Evolutionary conservation across 2,888 invertebrate genomes (phyloP).

Genomic region (Eristalis pertinax): DNA sequence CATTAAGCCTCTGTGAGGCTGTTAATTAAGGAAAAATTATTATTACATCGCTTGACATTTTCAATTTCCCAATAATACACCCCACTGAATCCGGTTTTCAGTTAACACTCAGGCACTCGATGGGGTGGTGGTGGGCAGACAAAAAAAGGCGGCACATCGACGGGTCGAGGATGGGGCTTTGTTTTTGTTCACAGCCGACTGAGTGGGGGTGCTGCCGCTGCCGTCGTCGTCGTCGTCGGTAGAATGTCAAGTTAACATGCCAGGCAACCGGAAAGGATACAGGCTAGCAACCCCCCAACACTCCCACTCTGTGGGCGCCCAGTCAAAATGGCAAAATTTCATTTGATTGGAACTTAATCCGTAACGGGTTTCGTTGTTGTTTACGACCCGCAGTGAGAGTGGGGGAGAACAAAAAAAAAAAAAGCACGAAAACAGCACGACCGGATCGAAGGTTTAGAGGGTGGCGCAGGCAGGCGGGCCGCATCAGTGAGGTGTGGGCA

Average conservation of each 20-base stretch:
- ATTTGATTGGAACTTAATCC: conserved; percentile 63
- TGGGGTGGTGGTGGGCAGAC: neutral
- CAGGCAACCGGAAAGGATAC: neutral
- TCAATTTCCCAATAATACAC: conserved; percentile 3
- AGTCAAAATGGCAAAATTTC: conserved; percentile 59
- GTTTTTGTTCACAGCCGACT: conserved; percentile 10
- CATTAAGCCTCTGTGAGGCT: conserved; percentile 5
- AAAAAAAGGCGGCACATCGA: neutral
- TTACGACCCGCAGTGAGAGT: conserved; percentile 13
- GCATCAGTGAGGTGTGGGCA: conserved; percentile 18
- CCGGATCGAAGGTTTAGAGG: neutral
- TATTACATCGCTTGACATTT: conserved; percentile 38
- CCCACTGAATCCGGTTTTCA: conserved; percentile 3
- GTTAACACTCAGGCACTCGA: neutral
- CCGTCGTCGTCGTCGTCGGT: neutral
- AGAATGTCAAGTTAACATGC: conserved; percentile 36
- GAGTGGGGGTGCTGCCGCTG: neutral
- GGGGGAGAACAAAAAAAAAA: neutral
- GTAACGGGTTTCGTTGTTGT: conserved; percentile 50
- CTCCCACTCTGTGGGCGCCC: neutral
- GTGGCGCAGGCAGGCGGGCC: neutral
- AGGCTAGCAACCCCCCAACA: neutral
- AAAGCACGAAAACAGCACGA: conserved; percentile 2
- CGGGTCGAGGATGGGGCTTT: conserved; percentile 2
- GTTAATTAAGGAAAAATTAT: conserved; percentile 40